Percentiles rank a stretch among this genome's conserved stretches.
Evolutionary conservation across 2,888 invertebrate genomes (phyloP).

Genomic region (Parnassius orleans): DNA sequence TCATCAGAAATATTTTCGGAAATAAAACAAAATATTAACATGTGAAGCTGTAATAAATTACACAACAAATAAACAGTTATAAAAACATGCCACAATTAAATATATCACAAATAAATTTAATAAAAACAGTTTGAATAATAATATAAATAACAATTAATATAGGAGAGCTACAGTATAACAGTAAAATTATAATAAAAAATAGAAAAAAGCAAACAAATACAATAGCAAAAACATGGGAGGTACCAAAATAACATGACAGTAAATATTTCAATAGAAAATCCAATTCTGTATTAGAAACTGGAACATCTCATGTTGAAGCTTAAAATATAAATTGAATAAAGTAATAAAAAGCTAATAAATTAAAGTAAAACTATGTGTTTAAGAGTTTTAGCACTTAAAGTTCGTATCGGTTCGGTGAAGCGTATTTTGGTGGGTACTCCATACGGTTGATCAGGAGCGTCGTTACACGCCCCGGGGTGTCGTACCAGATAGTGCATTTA

Average conservation of each 20-base stretch:
- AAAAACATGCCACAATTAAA: slow-evolving; percentile 38
- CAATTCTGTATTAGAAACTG: slow-evolving; percentile 26
- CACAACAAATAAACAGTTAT: slow-evolving; percentile 37
- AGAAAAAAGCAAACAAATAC: slow-evolving; percentile 30
- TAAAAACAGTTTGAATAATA: slow-evolving; percentile 23
- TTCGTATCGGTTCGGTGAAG: slow-evolving; percentile 53
- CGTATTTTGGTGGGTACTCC: slow-evolving; percentile 46
- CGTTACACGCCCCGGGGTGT: slow-evolving; percentile 88
- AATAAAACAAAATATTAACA: slow-evolving; percentile 52
- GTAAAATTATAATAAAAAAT: slow-evolving; percentile 31
- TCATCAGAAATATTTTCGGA: slow-evolving; percentile 18
- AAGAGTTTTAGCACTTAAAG: slow-evolving; percentile 51
- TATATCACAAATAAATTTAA: slow-evolving; percentile 29
- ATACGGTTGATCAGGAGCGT: slow-evolving; percentile 62
- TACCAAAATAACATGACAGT: slow-evolving; percentile 33
- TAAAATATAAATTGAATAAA: slow-evolving; percentile 34
- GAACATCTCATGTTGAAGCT: slow-evolving; percentile 34
- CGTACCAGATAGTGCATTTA: slow-evolving; percentile 99
- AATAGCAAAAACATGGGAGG: slow-evolving; percentile 21
- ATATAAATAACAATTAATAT: slow-evolving; percentile 30
- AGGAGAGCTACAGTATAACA: slow-evolving; percentile 28
- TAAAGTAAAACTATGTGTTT: slow-evolving; percentile 21
- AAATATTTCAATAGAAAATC: neutral
- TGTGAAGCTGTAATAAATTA: slow-evolving; percentile 50
- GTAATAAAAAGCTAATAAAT: slow-evolving; percentile 30